Base-by-base conservation (phyloP, 2,888 invertebrate genomes). In the Antheraea yamamai region DNA sequence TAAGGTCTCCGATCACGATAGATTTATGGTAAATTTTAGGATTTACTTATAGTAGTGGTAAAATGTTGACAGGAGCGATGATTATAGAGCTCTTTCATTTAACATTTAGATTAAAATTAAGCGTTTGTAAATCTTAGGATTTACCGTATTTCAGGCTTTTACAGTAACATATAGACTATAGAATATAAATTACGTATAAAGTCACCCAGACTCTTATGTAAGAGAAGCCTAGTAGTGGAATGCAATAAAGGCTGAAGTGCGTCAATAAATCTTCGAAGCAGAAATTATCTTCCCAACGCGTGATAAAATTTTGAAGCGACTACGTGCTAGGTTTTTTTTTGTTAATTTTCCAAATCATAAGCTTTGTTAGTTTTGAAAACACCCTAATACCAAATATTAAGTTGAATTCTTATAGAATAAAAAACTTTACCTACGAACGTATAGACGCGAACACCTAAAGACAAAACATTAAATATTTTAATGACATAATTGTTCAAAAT, bases 371-470 rank as follows among this genome's bases (percentile, higher is more conserved):
- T n/a, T 10, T 26, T 30, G 12, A 10, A 66, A 2, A 30, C 64
- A 64, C 64, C 64, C 26, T 70, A 20, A 39, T 70, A 35, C 47
- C 72, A 61, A 58, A 35, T 26, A 51, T 64, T 72, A 61, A 58
- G 20, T 51, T 20, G 26, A 72, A 26, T 61, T 61, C 47, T 72
- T 72, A 61, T 30, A 20, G 2, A 47, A 14, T 39, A 72, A 72
- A 76, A 80, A 81, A 81, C 79, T 84, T 91, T 92, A 92, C 92
- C 92, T 84, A 90, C 83, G 82, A 92, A 92, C 75, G 87, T 88
- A 88, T 92, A 92, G 23, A 92, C 91, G 87, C 92, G 92, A 84
- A 82, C 89, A 91, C 89, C 92, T 93, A 78, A 72, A 70, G 75
- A 71, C 51, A 75, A 74, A 75, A 75, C 51, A 75, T 23, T 66